Evolutionary conservation across 2,888 invertebrate genomes (phyloP).

Genomic region (Synanthedon tipuliformis): DNA sequence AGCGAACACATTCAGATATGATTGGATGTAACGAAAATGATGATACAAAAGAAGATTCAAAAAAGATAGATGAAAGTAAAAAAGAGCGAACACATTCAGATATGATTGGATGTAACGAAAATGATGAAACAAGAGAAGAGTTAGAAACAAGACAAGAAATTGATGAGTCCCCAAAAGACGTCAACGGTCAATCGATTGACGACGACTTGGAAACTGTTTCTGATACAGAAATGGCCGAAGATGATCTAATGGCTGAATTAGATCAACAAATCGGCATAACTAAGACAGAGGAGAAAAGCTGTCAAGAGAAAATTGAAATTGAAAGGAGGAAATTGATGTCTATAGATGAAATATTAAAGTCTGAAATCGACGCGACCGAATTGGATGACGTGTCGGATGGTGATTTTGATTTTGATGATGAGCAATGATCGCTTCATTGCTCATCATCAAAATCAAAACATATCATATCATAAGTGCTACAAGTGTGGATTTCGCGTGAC

Average conservation of each 20-base stretch:
- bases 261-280: slow-evolving; percentile 24
- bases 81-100: too few species aligned
- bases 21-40: neutral
- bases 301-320: too few species aligned
- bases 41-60: neutral
- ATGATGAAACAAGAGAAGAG: neutral
- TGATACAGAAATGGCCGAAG: slow-evolving; percentile 26
- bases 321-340: too few species aligned
- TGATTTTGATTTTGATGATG: slow-evolving; percentile 20
- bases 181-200: slow-evolving; percentile 20
- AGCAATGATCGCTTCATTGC: too few species aligned
- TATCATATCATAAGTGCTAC: too few species aligned
- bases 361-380: slow-evolving; percentile 13
- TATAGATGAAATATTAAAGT: too few species aligned
- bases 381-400: slow-evolving; percentile 25
- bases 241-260: slow-evolving; percentile 21
- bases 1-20: neutral
- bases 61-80: too few species aligned
- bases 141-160: neutral
- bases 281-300: neutral
- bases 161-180: slow-evolving; percentile 3
- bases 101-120: too few species aligned
- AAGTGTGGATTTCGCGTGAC: too few species aligned
- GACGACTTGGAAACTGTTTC: slow-evolving; percentile 15
- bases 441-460: too few species aligned